These are phyloP conservation scores for Cantharis lateralis DNA, from an alignment of 2,888 invertebrate species.

Conservation along the genomic window DNA sequence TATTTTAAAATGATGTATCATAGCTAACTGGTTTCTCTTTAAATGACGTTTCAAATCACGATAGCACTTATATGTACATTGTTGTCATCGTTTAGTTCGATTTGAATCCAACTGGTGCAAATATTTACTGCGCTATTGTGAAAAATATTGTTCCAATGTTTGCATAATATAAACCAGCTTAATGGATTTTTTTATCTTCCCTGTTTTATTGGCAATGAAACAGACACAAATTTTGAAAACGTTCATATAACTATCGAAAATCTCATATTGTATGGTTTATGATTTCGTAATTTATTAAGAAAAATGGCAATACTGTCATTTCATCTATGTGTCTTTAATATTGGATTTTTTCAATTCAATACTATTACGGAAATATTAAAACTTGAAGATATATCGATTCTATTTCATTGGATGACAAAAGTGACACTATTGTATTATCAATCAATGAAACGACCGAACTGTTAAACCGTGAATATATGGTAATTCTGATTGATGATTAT, in stretches of 20 bases:
- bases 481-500: constrained; percentile 11
- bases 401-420: constrained; percentile 1
- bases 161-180: not conserved
- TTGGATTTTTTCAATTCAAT: not conserved
- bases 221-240: not conserved
- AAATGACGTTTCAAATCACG: not conserved
- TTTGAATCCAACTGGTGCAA: not conserved
- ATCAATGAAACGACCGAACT: constrained; percentile 9
- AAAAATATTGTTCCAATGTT: not conserved
- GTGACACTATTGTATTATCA: constrained; percentile 6
- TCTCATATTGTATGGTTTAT: not conserved
- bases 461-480: constrained; percentile 14
- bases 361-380: not conserved
- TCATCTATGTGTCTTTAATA: not conserved
- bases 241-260: not conserved
- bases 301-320: not conserved
- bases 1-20: not conserved
- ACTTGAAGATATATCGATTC: constrained; percentile 8
- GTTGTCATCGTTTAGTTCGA: not conserved
- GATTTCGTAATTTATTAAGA: not conserved
- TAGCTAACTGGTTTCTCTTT: not conserved
- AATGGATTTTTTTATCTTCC: not conserved
- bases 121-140: not conserved
- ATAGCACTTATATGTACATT: not conserved
- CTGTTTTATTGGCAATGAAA: not conserved